Evolutionary conservation across 2,888 invertebrate species (phyloP).

Genomic region (Leucophenga montana): DNA sequence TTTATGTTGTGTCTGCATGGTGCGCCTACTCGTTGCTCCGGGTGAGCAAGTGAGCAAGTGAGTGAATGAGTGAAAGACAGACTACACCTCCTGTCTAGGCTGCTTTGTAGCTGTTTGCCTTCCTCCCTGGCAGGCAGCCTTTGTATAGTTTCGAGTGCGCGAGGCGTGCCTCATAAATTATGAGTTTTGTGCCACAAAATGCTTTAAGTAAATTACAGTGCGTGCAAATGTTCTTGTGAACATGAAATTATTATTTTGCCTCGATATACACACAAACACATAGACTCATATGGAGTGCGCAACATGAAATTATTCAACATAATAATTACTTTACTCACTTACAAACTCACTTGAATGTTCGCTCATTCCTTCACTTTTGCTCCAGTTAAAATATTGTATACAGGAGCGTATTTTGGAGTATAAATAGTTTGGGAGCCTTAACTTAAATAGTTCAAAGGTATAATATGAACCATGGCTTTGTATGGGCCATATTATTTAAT

Average conservation of each 20-base stretch:
- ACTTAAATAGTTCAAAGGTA: too few relatives aligned
- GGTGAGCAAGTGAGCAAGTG: background rate
- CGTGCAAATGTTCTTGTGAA: conserved; percentile 68
- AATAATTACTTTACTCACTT: conserved; percentile 24
- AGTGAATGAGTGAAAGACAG: conserved; percentile 22
- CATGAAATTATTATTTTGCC: conserved; percentile 63
- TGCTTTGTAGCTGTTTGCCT: conserved; percentile 38
- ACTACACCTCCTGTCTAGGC: background rate
- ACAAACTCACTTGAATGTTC: conserved; percentile 4
- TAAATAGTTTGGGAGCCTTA: background rate
- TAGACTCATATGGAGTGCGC: conserved; percentile 25
- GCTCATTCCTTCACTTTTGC: conserved; percentile 19
- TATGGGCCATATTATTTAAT: too few relatives aligned
- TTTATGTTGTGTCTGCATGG: conserved; percentile 67
- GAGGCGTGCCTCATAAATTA: conserved; percentile 64
- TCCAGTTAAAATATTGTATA: conserved; percentile 19
- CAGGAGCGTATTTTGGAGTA: conserved; percentile 2
- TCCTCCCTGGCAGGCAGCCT: conserved; percentile 46
- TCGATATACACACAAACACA: conserved; percentile 38
- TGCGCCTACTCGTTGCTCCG: conserved; percentile 36
- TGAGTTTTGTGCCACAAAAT: conserved; percentile 65
- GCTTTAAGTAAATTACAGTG: conserved; percentile 67
- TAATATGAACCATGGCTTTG: too few relatives aligned
- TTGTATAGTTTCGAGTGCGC: conserved; percentile 7
- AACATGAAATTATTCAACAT: conserved; percentile 21